Evolutionary conservation across 2,113 vertebrate species (phyloP).

Genomic region (Odocoileus hemionus): DNA sequence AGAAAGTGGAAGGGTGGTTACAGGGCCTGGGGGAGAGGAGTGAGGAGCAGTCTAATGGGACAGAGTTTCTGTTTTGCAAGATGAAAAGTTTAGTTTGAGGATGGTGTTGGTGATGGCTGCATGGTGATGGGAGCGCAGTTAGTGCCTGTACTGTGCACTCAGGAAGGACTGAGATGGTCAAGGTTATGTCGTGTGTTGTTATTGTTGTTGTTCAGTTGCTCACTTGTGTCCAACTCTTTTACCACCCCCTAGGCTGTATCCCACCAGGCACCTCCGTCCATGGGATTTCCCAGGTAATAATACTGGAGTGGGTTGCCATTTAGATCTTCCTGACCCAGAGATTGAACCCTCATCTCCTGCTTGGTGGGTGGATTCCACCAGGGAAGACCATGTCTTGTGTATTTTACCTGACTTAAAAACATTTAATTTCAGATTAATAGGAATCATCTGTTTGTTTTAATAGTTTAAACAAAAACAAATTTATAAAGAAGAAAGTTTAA

Average conservation of each 20-base stretch:
- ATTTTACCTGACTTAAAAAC: not conserved
- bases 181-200: not conserved
- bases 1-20: not conserved
- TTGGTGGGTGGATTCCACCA: not conserved
- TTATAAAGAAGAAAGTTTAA: not conserved
- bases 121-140: rapidly evolving
- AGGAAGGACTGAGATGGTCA: not conserved
- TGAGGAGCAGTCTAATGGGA: not conserved
- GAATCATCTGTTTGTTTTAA: not conserved
- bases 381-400: not conserved
- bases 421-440: not conserved
- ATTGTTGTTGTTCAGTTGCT: not conserved
- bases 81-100: not conserved
- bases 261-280: not conserved
- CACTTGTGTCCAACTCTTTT: not conserved
- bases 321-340: not conserved
- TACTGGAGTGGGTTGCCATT: not conserved
- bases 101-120: not conserved
- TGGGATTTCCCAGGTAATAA: not conserved
- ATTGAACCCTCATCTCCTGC: not conserved
- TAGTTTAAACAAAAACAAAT: not conserved
- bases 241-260: not conserved
- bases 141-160: not conserved
- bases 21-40: not conserved
- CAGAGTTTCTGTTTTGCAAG: not conserved